Evolutionary conservation across 2,113 vertebrate species (phyloP).

Genomic region (Aegithalos caudatus): DNA sequence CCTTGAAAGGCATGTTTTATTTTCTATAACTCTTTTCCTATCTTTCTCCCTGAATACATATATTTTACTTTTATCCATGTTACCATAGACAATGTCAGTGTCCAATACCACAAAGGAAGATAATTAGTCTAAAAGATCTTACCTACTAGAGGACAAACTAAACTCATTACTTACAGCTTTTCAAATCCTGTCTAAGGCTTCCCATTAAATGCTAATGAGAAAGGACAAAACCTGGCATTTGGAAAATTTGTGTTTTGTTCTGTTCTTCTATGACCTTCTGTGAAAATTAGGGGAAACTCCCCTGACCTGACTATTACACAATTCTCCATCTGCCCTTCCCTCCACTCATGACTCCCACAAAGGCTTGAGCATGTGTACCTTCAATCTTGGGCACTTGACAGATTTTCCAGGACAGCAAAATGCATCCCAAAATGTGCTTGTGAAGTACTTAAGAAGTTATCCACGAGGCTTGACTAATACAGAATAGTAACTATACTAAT

Average conservation of each 20-base stretch:
- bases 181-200: background rate
- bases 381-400: background rate
- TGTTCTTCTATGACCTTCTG: background rate
- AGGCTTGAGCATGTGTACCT: accelerated
- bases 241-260: background rate
- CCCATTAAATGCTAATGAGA: background rate
- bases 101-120: background rate
- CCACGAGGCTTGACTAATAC: background rate
- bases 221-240: background rate
- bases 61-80: background rate
- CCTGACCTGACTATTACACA: background rate
- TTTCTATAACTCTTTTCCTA: background rate
- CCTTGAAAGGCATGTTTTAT: background rate
- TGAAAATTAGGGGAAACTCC: background rate
- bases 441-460: background rate
- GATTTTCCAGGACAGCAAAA: background rate
- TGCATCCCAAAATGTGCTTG: background rate
- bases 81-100: background rate
- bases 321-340: background rate
- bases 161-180: background rate
- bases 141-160: background rate
- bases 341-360: background rate
- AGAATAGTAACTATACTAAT: no score
- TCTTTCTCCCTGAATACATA: background rate
- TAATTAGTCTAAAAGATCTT: background rate